A percentile compares a stretch with the other conserved stretches of the same genome.
Evolutionary conservation across 2,113 vertebrate species (phyloP).

Genomic region (Rattus rattus): DNA sequence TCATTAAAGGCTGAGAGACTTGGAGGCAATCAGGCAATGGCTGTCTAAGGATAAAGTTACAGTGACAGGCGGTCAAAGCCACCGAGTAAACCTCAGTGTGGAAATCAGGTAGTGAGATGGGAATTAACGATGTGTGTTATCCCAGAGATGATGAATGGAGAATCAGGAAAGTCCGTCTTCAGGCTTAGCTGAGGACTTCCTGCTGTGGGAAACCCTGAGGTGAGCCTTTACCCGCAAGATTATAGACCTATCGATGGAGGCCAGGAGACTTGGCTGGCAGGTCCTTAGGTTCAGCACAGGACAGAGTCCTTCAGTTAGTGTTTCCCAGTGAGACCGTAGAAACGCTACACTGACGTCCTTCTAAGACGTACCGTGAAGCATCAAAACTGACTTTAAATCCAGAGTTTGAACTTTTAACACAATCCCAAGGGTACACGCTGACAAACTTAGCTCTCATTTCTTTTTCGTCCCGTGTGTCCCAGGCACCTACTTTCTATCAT

Average conservation of each 20-base stretch:
- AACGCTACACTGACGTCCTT: neutral
- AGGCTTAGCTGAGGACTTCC: neutral
- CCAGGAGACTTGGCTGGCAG: no score
- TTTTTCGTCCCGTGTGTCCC: no score
- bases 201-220: neutral
- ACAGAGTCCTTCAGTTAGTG: neutral
- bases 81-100: neutral
- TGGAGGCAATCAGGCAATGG: neutral
- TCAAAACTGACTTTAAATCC: neutral
- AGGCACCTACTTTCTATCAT: neutral
- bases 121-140: neutral
- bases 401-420: neutral
- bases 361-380: neutral
- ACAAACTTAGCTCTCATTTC: neutral
- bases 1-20: neutral
- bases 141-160: neutral
- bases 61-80: neutral
- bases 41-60: neutral
- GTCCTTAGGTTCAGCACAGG: neutral
- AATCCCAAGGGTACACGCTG: neutral
- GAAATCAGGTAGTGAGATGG: accelerated
- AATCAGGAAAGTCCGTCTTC: neutral
- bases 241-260: neutral
- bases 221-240: neutral
- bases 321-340: neutral